Percentiles rank a stretch among this genome's conserved stretches.
Evolutionary conservation across 2,113 vertebrate species (phyloP).

Genomic region (Melanerpes formicivorus): DNA sequence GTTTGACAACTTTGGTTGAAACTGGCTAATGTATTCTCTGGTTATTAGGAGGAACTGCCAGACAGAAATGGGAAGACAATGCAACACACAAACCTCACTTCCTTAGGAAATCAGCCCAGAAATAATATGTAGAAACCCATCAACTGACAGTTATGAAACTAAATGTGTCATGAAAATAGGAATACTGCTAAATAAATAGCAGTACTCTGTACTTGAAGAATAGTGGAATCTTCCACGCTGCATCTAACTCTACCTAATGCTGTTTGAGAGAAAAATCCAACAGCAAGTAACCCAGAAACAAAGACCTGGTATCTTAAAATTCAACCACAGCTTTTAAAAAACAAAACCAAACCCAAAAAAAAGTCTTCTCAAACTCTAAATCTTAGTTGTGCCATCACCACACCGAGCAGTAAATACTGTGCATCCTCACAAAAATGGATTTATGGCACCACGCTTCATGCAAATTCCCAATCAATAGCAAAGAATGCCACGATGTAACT

Average conservation of each 20-base stretch:
- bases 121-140: not conserved
- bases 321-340: not conserved
- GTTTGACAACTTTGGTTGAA: not conserved
- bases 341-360: not conserved
- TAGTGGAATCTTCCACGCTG: not conserved
- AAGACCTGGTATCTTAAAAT: not conserved
- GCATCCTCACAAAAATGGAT: not conserved
- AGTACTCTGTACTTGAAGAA: not conserved
- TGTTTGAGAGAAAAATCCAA: not conserved
- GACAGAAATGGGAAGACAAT: not conserved
- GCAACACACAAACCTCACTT: not conserved
- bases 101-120: not conserved
- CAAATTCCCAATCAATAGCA: not conserved
- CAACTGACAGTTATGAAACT: not conserved
- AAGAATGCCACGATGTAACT: not conserved
- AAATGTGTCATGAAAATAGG: not conserved
- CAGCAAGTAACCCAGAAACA: not conserved
- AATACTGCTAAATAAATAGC: not conserved
- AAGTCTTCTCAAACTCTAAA: not conserved
- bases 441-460: not conserved
- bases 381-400: not conserved
- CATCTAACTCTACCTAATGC: not conserved
- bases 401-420: not conserved
- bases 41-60: not conserved
- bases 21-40: not conserved